These are phyloP conservation scores for Rhodinocichla rosea DNA, from an alignment of 2,113 vertebrate genomes.

Conservation along the genomic window DNA sequence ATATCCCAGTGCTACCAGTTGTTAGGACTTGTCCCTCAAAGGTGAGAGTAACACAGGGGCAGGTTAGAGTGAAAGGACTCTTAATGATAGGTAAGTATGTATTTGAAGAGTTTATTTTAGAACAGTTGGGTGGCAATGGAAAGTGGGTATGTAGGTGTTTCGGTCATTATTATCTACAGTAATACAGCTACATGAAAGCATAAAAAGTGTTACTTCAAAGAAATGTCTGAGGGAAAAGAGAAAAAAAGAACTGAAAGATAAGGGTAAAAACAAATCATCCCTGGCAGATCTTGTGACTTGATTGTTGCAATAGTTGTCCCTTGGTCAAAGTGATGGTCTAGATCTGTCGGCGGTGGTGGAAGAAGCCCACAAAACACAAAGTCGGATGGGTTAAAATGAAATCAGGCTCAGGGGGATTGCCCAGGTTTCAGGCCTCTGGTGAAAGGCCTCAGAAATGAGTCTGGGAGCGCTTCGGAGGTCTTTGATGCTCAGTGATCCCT, in stretches of 20 bases:
- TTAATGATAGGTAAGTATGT: not conserved
- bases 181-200: not conserved
- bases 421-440: not conserved
- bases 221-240: not conserved
- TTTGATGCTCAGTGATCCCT: not conserved
- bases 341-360: not conserved
- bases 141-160: not conserved
- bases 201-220: not conserved
- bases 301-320: not conserved
- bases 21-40: not conserved
- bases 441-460: not conserved
- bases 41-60: rapidly evolving
- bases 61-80: not conserved
- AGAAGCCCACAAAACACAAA: not conserved
- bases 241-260: not conserved
- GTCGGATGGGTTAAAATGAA: not conserved
- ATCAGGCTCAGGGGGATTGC: not conserved
- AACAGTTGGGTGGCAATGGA: not conserved
- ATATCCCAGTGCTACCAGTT: rapidly evolving
- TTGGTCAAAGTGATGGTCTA: not conserved
- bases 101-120: not conserved
- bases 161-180: not conserved
- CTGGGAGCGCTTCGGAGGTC: too few relatives aligned
- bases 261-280: not conserved
- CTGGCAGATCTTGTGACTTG: not conserved